These are phyloP conservation scores for Chitala chitala DNA, from an alignment of 2,113 vertebrate genomes.

Conservation along the genomic window DNA sequence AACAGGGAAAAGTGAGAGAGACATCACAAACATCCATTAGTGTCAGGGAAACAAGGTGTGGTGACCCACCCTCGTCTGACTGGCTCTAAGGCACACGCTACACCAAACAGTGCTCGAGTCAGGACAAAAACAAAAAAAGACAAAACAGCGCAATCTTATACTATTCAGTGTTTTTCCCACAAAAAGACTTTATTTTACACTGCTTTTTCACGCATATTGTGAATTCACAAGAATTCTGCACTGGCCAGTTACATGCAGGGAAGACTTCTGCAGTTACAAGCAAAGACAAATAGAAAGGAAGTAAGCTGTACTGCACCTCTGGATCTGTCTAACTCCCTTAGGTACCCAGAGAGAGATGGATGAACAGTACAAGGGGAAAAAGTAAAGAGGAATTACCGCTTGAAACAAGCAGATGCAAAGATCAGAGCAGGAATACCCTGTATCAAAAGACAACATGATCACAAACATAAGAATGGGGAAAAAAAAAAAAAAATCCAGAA, in stretches of 20 bases:
- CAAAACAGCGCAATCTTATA: conserved; percentile 28
- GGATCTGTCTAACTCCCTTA: conserved; percentile 58
- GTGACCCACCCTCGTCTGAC: conserved; percentile 17
- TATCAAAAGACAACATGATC: conserved; percentile 93
- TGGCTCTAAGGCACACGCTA: background rate
- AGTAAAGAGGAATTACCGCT: conserved; percentile 96
- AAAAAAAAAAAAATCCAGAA: conserved; percentile 29
- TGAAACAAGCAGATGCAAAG: conserved; percentile 91
- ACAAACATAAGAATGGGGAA: conserved; percentile 67
- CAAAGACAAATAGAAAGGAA: conserved; percentile 68
- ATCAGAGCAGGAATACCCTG: conserved; percentile 90
- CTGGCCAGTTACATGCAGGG: conserved; percentile 76
- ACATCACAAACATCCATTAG: conserved; percentile 89
- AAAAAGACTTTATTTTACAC: conserved; percentile 77
- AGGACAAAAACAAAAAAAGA: conserved; percentile 21
- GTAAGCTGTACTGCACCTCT: conserved; percentile 61
- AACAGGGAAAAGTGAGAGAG: conserved; percentile 88
- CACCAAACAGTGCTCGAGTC: background rate
- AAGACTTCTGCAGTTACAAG: conserved; percentile 77
- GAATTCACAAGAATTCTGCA: conserved; percentile 79
- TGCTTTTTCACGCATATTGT: conserved; percentile 75
- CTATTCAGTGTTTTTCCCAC: conserved; percentile 46
- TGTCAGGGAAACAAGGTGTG: conserved; percentile 45
- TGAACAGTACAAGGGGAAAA: conserved; percentile 78
- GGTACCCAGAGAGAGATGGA: conserved; percentile 64